Evolutionary conservation across 2,888 invertebrate species (phyloP), one percentile per base, ranked within the genome.

Genomic region (Machimus rusticus): DNA sequence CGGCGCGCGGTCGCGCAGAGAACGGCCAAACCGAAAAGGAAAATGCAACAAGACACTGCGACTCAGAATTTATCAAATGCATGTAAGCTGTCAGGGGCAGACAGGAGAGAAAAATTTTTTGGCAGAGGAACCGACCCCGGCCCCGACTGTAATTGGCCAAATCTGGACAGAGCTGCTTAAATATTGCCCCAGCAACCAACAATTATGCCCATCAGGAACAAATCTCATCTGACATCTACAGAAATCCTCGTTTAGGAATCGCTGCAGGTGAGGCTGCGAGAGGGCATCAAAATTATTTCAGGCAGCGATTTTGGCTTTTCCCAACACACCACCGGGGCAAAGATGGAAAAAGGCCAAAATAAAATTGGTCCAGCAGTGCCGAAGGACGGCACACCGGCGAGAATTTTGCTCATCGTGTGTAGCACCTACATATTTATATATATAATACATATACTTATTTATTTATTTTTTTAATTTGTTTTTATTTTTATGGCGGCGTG

Each of bases 191-290:
- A 46, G 81, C 81, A 81, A 81, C 81, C 81, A 55, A 55, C 81
- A 55, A 81, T 81, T 81, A 81, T 81, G 34, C 55, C 81, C 81
- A 55, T 81, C 81, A 81, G 81, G 81, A 81, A 81, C 81, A 81
- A 81, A 81, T 81, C 81, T 81, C 55, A 51, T 81, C 81, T 81
- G 81, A 81, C 81, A 81, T 81, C 81, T 55, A 81, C 81, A 81
- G 81, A 81, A 81, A 81, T 81, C 81, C 81, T 81, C 81, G 81
- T 81, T 81, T 81, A 81, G 55, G 81, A 57, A 81, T 81, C 81
- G 81, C 81, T 81, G 81, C 81, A 81, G 81, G 81, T 81, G 55
- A 81, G 55, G 55, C 55, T 51, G 46, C 34, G 31, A 55, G 81
- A 55, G 55, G n/a, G n/a, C 57, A 81, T 81, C 51, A 81, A 81